Conservation (phyloP, 2,888 invertebrate species). For the Nasonovia ribisnigri region DNA sequence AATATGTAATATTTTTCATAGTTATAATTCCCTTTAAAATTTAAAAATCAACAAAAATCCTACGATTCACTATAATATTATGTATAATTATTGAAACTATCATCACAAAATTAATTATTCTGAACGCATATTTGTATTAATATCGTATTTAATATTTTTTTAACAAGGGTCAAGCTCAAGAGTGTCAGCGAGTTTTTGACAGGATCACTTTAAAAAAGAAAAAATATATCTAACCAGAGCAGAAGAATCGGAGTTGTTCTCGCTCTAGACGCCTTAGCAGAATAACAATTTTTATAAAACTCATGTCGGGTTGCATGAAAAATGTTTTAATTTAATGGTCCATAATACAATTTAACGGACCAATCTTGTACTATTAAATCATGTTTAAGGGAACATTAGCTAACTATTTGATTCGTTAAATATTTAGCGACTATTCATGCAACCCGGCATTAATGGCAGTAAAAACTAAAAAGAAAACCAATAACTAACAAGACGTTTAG, state of each 20-base stretch:
- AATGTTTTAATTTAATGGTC: too few species aligned
- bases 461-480: not conserved
- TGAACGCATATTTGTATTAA: not conserved
- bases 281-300: not conserved
- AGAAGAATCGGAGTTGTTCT: not conserved
- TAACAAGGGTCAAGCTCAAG: not conserved
- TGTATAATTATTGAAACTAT: not conserved
- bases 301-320: not conserved
- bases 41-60: too few species aligned
- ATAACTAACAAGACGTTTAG: not conserved
- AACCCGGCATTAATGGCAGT: not conserved
- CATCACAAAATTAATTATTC: not conserved
- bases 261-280: not conserved
- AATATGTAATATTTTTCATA: too few species aligned
- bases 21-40: too few species aligned
- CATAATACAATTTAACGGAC: too few species aligned
- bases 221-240: not conserved
- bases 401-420: not conserved
- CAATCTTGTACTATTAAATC: not conserved
- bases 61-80: not conserved
- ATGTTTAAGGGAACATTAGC: not conserved
- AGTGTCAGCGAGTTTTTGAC: not conserved
- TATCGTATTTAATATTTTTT: not conserved
- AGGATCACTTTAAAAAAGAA: not conserved
- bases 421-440: too few species aligned